These are phyloP conservation scores for Riparia riparia DNA, from an alignment of 2,113 vertebrate genomes.

Conservation along the genomic window DNA sequence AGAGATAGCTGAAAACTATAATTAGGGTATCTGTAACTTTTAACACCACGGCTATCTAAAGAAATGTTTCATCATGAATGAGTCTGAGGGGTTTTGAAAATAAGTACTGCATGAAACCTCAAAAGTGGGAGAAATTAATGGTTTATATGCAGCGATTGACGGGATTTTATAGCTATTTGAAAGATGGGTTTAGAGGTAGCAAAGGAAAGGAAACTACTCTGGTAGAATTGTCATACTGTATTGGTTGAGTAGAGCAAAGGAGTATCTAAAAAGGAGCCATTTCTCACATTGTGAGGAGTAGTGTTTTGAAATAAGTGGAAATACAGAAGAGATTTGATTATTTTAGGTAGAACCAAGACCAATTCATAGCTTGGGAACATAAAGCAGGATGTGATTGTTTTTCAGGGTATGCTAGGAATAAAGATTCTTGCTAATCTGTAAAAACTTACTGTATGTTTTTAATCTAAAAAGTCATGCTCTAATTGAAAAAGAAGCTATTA, in stretches of 20 bases:
- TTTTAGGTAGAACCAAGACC: not conserved
- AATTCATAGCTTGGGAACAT: not conserved
- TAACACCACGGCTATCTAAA: not conserved
- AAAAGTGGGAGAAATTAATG: not conserved
- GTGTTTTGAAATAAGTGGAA: not conserved
- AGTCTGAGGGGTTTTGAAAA: not conserved
- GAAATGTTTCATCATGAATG: not conserved
- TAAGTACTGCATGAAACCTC: not conserved
- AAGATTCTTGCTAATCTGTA: not conserved
- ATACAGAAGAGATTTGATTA: not conserved
- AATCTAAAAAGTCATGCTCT: not conserved
- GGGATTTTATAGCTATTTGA: not conserved
- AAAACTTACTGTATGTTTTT: not conserved
- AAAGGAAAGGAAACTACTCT: not conserved
- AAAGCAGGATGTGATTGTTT: not conserved
- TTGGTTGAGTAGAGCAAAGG: not conserved
- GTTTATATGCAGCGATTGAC: not conserved
- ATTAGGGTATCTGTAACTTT: not conserved
- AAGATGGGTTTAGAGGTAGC: not conserved
- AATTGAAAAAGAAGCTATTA: not conserved
- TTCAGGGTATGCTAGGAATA: not conserved
- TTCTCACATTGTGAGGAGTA: not conserved
- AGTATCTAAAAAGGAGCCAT: not conserved
- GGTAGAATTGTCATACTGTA: not conserved
- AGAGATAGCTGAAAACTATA: not conserved